phyloP scores from a whole-genome alignment of 2,888 invertebrate genomes.

The Yponomeuta cagnagella region DNA sequence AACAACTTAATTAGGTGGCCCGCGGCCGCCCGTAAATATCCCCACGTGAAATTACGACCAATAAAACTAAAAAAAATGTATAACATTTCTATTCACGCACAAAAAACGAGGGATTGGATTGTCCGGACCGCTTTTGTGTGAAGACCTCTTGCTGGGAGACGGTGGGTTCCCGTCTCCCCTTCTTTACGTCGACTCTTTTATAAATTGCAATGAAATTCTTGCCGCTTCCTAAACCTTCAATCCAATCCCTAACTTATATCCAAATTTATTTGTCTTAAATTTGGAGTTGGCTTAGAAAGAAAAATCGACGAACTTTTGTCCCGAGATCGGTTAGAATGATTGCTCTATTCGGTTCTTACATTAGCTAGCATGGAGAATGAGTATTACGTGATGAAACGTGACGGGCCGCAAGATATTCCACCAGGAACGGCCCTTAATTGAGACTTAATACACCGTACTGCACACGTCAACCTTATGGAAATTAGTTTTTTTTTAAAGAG shows the following conservation, averaged over 20 bases:
- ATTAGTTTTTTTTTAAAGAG: too few species aligned
- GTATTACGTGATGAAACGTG: constrained; percentile 42
- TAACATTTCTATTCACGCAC: constrained; percentile 73
- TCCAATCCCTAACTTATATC: not conserved
- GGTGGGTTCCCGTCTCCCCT: constrained; percentile 17
- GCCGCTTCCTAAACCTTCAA: not conserved
- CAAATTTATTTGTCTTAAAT: not conserved
- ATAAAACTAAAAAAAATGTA: constrained; percentile 72
- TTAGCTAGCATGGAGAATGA: constrained; percentile 32
- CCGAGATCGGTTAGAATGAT: not conserved
- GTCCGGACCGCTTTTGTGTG: constrained; percentile 65
- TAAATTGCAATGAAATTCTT: not conserved
- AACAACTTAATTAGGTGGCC: constrained; percentile 75
- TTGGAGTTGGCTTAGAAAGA: not conserved
- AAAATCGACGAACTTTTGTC: not conserved
- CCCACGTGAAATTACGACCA: constrained; percentile 72
- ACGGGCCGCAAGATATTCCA: constrained; percentile 28
- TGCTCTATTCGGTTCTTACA: not conserved
- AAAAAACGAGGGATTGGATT: constrained; percentile 68
- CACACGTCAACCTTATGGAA: not conserved
- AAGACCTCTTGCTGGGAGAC: constrained; percentile 61
- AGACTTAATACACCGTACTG: not conserved
- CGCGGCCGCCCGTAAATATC: constrained; percentile 71
- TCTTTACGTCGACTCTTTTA: not conserved
- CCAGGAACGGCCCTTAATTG: constrained; percentile 19